phyloP scores from a whole-genome alignment of 1,140 invertebrate genomes.

The Cydia amplana region DNA sequence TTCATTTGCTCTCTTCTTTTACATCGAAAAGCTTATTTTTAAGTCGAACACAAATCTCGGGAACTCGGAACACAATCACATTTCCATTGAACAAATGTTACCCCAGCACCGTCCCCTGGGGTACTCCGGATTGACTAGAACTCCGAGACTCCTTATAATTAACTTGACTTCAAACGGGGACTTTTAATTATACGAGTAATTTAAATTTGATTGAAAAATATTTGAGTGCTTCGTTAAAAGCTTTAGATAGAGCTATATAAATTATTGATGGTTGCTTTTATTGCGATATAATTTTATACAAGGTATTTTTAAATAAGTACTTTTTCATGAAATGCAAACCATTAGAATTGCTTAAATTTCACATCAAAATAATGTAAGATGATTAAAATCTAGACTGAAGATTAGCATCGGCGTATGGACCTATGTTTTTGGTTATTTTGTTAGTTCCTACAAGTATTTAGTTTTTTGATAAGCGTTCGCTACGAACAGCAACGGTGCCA shows the following conservation, averaged over 20 bases:
- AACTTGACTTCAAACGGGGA: background rate
- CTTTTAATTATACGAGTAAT: slow-evolving; percentile 10
- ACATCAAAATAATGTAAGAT: too few species aligned
- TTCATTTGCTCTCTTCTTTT: slow-evolving; percentile 1
- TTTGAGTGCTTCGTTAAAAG: slow-evolving; percentile 8
- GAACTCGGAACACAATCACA: background rate
- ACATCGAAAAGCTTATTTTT: slow-evolving; percentile 2
- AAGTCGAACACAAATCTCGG: slow-evolving; percentile 3
- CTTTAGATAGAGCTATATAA: background rate
- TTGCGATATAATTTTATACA: background rate
- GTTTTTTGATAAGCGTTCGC: too few species aligned
- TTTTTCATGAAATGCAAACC: too few species aligned
- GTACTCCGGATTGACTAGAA: background rate
- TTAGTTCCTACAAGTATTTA: too few species aligned
- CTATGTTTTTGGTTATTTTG: too few species aligned
- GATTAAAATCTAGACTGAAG: too few species aligned
- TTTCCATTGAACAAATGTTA: slow-evolving; percentile 2
- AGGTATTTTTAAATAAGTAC: too few species aligned
- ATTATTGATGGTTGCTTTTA: background rate
- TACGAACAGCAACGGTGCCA: too few species aligned
- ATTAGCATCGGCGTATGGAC: too few species aligned
- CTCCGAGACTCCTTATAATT: background rate
- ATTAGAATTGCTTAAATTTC: too few species aligned
- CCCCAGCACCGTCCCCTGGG: background rate
- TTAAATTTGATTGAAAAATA: slow-evolving; percentile 4